phyloP scores from a whole-genome alignment of 92 coral and sea anemone species.

The Palythoa grandis region DNA sequence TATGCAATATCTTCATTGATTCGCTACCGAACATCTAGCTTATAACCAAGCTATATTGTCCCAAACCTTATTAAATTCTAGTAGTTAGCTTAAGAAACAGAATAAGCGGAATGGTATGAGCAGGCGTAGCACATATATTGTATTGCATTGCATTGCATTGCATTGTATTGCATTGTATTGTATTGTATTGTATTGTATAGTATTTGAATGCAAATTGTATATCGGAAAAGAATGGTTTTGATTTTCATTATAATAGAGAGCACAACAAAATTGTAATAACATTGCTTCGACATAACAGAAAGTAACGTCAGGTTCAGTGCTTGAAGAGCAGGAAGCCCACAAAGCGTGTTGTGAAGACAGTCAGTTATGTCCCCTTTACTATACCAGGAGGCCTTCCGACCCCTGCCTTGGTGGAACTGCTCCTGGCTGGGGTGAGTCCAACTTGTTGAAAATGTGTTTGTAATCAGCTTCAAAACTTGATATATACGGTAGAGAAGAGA shows the following conservation, averaged over 20 bases:
- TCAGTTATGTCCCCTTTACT: conserved; percentile 51
- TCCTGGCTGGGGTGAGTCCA: conserved; percentile 45
- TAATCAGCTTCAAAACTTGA: not conserved
- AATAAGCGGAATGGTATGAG: not conserved
- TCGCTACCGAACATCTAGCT: too few species aligned
- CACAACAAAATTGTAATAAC: not conserved
- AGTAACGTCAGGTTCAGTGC: not conserved
- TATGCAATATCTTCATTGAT: too few species aligned
- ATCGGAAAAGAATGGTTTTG: too few species aligned
- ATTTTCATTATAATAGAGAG: too few species aligned
- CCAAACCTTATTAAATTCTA: not conserved
- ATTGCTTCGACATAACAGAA: conserved; percentile 1
- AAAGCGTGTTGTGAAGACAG: conserved; percentile 52
- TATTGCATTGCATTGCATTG: not conserved
- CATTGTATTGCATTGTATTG: too few species aligned
- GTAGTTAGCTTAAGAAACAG: not conserved
- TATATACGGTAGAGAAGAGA: too few species aligned
- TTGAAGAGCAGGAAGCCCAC: conserved; percentile 53
- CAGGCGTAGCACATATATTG: not conserved
- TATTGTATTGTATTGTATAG: too few species aligned
- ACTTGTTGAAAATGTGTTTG: not conserved
- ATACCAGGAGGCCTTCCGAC: conserved; percentile 51
- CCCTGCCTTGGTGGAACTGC: conserved; percentile 27
- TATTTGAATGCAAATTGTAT: too few species aligned
- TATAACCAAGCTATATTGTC: too few species aligned